Base-by-base conservation (phyloP, 2,888 invertebrate genomes). In the Argyresthia goedartella region DNA sequence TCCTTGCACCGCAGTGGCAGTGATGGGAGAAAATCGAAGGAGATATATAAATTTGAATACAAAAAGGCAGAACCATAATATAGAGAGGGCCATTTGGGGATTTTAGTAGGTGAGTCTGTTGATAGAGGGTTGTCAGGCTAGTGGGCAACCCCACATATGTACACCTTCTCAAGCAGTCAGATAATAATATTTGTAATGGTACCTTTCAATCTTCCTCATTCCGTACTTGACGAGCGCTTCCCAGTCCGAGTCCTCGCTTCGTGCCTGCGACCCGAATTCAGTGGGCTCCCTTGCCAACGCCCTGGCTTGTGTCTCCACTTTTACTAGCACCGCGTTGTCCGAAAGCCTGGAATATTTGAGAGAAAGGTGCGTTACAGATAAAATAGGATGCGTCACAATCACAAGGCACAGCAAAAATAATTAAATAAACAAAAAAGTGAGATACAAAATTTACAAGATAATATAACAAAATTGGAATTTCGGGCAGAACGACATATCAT, bases 231-330 rank as follows among this genome's bases (percentile, higher is more conserved):
- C 89, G 35, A 95, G 81, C 42, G 91, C 90, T 64, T 94, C 94
- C 95, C 95, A 95, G 69, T 95, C 94, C 0, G 91, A 89, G 60
- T 95, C 94, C 11, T 91, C 90, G 34, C 91, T 88, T 52, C 93
- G 88, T 0, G 93, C 89, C 60, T 91, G 88, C 10, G 91, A 89
- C 9, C 92, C 91, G 64, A 91, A 91, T 69, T 94, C 92, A 58
- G 91, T 93, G 1, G 92, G 91, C 62, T 94, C 93, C 36, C 89
- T 88, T n/a, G 87, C 71, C 13, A 94, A 73, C 1, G 91, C 91
- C 15, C 93, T 84, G 6, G 94, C 89, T 64, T 94, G 91, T 0
- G 89, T 88, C 54, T 91, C 90, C 78, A 94, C 89, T 51, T 91
- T 89, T 7, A 92, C 85, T 2, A 95, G 88, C 15, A 91, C 88